Base-by-base conservation (phyloP, 2,888 invertebrate species). In the Allophyes oxyacanthae region DNA sequence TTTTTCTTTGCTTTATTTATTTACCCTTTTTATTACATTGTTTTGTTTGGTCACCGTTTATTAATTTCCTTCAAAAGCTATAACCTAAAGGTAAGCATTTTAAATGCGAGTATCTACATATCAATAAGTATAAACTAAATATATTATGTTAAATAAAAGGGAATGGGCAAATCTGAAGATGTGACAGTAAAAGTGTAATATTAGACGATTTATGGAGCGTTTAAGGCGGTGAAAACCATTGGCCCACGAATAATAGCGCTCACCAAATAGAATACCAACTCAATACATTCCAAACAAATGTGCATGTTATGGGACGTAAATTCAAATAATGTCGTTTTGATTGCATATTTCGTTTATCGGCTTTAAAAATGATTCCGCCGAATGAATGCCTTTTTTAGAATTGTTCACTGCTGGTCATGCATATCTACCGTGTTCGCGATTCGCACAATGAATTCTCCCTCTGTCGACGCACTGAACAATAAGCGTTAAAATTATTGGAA, bases 401-500 rank as follows among this genome's bases (percentile, higher is more conserved):
- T 68, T 56, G 73, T 57, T 64, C 45, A 52, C 68, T 68, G 53
- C 36, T 49, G 55, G 56, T 52, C 72, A 68, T 71, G 64, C 64
- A 58, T 70, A 57, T 41, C 46, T 37, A 11, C 49, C 57, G 44
- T 64, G 48, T 56, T 59, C 52, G 43, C 48, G 57, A 70, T 76
- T 73, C 75, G 69, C 63, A 75, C 81, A 81, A 82, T 81, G 77
- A 80, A 85, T 84, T 78, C 76, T 66, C 82, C 75, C 82, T 78
- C 73, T 84, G 82, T 83, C 78, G 75, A 72, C 73, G 79, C 82
- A 77, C 71, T 72, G 78, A 81, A 79, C 81, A 76, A 77, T 82
- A 79, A 83, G 76, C 79, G 82, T 78, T 79, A 66, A 85, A 88
- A 86, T 84, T 85, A 88, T 89, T 83, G 84, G 82, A 78, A 78